Evolutionary conservation across 2,113 vertebrate species (phyloP).

Genomic region (Symphodus melops): DNA sequence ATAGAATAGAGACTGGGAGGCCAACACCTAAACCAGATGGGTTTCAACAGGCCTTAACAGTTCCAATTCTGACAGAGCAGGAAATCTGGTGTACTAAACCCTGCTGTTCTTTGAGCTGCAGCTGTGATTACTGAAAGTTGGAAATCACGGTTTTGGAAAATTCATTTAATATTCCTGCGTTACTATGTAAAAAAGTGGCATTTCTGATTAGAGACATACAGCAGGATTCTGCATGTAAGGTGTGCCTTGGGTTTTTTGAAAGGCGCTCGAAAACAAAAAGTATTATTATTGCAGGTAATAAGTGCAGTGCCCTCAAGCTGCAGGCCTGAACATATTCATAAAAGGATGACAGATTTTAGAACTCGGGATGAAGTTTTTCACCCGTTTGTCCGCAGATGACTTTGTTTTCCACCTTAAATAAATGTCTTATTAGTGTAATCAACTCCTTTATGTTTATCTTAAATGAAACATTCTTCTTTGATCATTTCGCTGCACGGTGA

Average conservation of each 20-base stretch:
- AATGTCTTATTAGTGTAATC: too few relatives aligned
- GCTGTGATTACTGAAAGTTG: not conserved
- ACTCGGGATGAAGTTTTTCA: not conserved
- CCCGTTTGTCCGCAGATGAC: not conserved
- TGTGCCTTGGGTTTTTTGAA: too few relatives aligned
- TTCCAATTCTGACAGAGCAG: constrained; percentile 27
- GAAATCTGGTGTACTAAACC: not conserved
- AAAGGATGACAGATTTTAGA: not conserved
- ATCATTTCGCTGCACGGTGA: too few relatives aligned
- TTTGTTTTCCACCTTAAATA: not conserved
- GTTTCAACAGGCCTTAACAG: constrained; percentile 61
- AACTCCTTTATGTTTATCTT: too few relatives aligned
- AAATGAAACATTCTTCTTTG: too few relatives aligned
- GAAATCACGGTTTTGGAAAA: not conserved
- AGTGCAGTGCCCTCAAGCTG: constrained; percentile 4
- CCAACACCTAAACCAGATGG: constrained; percentile 50
- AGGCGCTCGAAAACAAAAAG: too few relatives aligned
- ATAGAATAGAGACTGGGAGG: constrained; percentile 10
- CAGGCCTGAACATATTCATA: constrained; percentile 22
- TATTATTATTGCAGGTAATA: not conserved
- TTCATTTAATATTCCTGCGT: not conserved
- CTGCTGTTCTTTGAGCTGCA: not conserved
- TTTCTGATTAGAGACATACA: not conserved
- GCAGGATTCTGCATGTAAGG: too few relatives aligned
- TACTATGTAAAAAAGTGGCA: too few relatives aligned